A percentile compares a stretch with the other conserved stretches of the same genome.
phyloP scores from a whole-genome alignment of 1,140 invertebrate genomes.

The Zaprionus taronus region DNA sequence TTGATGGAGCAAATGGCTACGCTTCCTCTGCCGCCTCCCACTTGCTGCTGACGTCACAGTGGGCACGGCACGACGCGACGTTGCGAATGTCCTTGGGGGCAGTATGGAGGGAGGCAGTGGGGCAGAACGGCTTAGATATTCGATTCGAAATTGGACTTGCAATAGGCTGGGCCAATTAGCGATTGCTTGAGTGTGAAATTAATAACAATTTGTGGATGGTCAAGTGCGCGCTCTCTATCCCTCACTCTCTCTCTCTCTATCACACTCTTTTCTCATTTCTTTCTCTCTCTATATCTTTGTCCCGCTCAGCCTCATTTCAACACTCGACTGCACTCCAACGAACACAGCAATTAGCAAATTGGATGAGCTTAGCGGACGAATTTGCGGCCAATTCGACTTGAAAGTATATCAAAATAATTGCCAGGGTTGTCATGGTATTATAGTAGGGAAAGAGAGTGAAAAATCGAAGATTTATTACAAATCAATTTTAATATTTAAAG shows the following conservation, averaged over 20 bases:
- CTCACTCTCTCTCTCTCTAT: background rate
- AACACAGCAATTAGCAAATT: slow-evolving; percentile 46
- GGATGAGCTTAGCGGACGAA: slow-evolving; percentile 13
- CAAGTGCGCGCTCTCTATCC: background rate
- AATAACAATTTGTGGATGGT: slow-evolving; percentile 45
- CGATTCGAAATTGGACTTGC: slow-evolving; percentile 25
- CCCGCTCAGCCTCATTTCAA: slow-evolving; percentile 20
- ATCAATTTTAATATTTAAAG: background rate
- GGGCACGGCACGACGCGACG: slow-evolving; percentile 22
- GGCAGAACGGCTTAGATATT: slow-evolving; percentile 23
- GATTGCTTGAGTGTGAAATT: slow-evolving; percentile 73
- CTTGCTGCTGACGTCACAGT: slow-evolving; percentile 58
- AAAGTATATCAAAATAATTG: slow-evolving; percentile 24
- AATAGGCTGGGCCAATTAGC: slow-evolving; percentile 55
- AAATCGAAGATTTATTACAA: background rate
- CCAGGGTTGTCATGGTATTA: background rate
- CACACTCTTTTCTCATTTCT: background rate
- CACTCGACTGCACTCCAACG: slow-evolving; percentile 31
- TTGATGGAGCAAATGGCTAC: slow-evolving; percentile 23
- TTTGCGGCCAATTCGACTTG: slow-evolving; percentile 9
- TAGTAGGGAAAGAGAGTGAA: background rate
- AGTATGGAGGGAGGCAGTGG: background rate
- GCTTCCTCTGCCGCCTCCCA: background rate
- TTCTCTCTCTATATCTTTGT: background rate
- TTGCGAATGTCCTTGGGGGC: slow-evolving; percentile 51